Base-by-base conservation (phyloP, 2,888 invertebrate genomes). In the Byasa hedistus region DNA sequence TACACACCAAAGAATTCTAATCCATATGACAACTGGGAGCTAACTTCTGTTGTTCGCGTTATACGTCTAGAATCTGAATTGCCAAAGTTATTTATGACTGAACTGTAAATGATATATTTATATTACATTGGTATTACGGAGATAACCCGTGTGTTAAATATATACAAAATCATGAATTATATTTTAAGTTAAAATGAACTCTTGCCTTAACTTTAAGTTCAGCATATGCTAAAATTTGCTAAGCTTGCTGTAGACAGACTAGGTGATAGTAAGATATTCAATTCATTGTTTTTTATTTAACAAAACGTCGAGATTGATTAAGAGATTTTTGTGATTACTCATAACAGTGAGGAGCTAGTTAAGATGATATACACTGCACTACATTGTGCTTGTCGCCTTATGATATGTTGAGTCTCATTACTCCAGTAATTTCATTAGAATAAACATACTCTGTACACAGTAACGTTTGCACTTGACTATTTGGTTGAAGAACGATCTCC, bases 41-140 rank as follows among this genome's bases (percentile, higher is more conserved):
- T 96, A 58, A 92, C 94, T 57, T 95, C 95, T 1, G 93, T 93
- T 75, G 94, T 96, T 52, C 93, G 94, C 76, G 93, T 95, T 36
- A 93, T 96, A 72, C 92, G 95, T 60, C 85, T 96, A 62, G 95
- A 96, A 83, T 93, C 95, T 17, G 95, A 96, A 82, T 84, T 96
- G 78, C 95, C 95, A 67, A 94, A 95, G 77, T 85, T 95, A 71
- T 96, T 95, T 86, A 93, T 86, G 70, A 77, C 86, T 51, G 87
- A 89, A 73, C 77, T 80, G 75, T 87, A 79, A 83, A 7, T 22
- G 24, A 59, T 8, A 7, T 48, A n/a, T 3, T 24, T 44, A 4
- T 39, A 32, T 15, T 59, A 22, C 22, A 15, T 57, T 24, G 10
- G 51, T 57, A 17, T 23, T 59, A 15, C 44, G 1, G 21, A 55